phyloP scores from a whole-genome alignment of 2,888 invertebrate genomes.

The Ectemnius lituratus region DNA sequence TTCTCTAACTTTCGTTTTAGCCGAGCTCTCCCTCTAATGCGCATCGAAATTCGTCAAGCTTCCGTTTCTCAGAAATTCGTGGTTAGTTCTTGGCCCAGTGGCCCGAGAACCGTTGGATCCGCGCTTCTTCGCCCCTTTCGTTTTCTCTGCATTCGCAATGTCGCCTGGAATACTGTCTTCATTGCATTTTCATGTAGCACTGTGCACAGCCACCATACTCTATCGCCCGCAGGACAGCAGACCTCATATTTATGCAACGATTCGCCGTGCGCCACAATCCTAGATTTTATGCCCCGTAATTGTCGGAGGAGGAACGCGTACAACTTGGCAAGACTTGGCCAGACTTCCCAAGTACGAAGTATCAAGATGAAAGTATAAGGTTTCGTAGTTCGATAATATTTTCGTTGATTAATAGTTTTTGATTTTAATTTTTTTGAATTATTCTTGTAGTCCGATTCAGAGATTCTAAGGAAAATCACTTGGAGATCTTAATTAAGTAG shows the following conservation, averaged over 20 bases:
- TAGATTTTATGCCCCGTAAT: conserved; percentile 47
- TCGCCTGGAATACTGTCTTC: conserved; percentile 19
- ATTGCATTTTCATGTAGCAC: conserved; percentile 48
- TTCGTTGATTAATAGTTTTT: no score
- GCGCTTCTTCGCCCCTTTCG: not conserved
- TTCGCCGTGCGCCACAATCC: conserved; percentile 38
- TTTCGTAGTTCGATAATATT: no score
- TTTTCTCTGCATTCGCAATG: not conserved
- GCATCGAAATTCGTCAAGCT: conserved; percentile 31
- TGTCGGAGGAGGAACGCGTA: conserved; percentile 7
- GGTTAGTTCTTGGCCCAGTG: conserved; percentile 22
- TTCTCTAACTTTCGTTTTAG: not conserved
- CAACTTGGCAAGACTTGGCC: no score
- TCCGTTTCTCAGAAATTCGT: conserved; percentile 39
- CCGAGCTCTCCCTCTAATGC: conserved; percentile 15
- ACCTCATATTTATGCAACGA: conserved; percentile 51
- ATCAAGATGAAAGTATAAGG: no score
- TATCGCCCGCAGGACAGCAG: conserved; percentile 10
- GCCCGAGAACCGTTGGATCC: not conserved
- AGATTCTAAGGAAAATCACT: no score
- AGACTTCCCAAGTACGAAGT: no score
- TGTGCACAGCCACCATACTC: not conserved
- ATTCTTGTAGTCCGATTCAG: no score
- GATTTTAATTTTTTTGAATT: no score
- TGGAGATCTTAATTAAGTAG: no score